Evolutionary conservation across 2,888 invertebrate species (phyloP).

Genomic region (Thera britannica): DNA sequence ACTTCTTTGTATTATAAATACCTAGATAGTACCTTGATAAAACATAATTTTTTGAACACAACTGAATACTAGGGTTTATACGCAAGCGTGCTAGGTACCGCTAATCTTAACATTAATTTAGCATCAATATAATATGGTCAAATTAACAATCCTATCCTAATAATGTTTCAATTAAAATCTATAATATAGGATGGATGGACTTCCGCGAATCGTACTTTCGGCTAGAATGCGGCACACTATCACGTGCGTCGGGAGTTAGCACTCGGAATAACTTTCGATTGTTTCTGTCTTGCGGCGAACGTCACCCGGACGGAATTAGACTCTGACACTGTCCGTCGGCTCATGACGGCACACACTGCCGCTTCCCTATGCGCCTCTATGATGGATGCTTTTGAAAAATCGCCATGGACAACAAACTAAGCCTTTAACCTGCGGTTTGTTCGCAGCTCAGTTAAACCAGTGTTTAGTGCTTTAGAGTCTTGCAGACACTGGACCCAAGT

Average conservation of each 20-base stretch:
- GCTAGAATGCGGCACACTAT: slow-evolving; percentile 71
- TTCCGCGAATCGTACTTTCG: slow-evolving; percentile 64
- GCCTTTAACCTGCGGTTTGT: neutral
- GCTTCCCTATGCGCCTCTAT: slow-evolving; percentile 26
- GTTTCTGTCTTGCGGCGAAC: slow-evolving; percentile 70
- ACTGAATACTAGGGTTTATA: too few species aligned
- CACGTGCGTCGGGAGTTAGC: slow-evolving; percentile 68
- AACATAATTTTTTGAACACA: too few species aligned
- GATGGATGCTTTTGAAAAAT: slow-evolving; percentile 13
- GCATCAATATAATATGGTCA: neutral
- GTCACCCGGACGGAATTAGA: slow-evolving; percentile 77
- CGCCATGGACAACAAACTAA: slow-evolving; percentile 16
- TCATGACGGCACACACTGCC: slow-evolving; percentile 54
- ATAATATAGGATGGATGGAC: slow-evolving; percentile 51
- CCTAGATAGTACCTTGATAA: too few species aligned
- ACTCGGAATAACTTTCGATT: slow-evolving; percentile 82
- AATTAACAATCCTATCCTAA: neutral
- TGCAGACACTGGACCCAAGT: too few species aligned
- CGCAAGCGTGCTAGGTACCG: too few species aligned
- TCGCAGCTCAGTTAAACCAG: slow-evolving; percentile 3
- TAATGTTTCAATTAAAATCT: slow-evolving; percentile 20
- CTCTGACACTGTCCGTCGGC: slow-evolving; percentile 65
- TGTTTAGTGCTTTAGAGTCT: too few species aligned
- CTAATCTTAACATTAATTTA: too few species aligned
- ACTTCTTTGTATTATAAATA: too few species aligned